Conservation (phyloP, 2,113 vertebrate species). For the Sebastes fasciatus region DNA sequence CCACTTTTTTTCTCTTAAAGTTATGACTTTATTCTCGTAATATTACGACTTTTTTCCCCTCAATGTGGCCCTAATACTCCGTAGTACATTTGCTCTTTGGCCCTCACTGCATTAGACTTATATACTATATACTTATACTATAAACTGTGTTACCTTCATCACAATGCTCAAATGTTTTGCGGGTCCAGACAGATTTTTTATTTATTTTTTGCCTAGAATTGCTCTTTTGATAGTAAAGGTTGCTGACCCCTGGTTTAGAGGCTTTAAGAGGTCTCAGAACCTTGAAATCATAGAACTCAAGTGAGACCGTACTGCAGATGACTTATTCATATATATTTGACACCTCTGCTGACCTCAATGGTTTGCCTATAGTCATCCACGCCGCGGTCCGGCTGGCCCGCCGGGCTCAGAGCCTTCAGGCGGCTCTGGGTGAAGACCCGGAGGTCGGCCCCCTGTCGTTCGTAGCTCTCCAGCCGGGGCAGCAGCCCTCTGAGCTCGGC, state of each 20-base stretch:
- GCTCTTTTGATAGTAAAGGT: no score
- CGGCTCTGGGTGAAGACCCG: conserved; percentile 88
- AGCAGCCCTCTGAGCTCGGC: conserved; percentile 87
- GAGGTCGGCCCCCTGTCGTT: conserved; percentile 89
- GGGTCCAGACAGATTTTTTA: no score
- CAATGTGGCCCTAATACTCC: no score
- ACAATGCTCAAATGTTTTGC: no score
- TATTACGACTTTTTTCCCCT: no score
- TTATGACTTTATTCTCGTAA: no score
- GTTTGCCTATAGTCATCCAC: conserved; percentile 92
- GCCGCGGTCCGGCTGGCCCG: conserved; percentile 90
- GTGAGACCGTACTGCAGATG: background rate
- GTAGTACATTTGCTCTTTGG: no score
- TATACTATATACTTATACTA: no score
- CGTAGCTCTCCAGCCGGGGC: conserved; percentile 90
- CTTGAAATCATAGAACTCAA: background rate
- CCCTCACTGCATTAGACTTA: no score
- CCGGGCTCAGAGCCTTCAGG: conserved; percentile 84
- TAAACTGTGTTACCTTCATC: no score
- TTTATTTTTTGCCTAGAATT: no score
- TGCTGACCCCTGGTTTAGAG: background rate
- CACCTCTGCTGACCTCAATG: conserved; percentile 86
- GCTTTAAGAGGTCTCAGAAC: background rate
- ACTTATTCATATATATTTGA: background rate
- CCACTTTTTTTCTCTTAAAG: no score